Conservation (phyloP, 2,888 invertebrate genomes). For the Apotomis capreana region DNA sequence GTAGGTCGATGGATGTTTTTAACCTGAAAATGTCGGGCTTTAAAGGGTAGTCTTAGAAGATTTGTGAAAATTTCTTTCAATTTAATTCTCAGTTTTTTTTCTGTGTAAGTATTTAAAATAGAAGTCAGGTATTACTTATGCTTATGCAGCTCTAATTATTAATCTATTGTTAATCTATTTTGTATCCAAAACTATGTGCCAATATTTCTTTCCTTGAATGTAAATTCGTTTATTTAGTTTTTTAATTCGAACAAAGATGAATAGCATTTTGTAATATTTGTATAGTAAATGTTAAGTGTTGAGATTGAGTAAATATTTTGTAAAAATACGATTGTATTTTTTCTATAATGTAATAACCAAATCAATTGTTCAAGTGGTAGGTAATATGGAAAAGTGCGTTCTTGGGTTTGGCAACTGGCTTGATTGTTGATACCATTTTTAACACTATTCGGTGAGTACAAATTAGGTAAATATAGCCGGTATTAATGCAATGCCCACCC, state of each 20-base stretch:
- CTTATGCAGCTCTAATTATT: background rate
- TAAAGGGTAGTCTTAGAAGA: background rate
- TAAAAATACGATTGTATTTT: slow-evolving; percentile 18
- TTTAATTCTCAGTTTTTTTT: too few relatives aligned
- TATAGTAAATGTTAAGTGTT: slow-evolving; percentile 55
- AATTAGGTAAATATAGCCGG: too few relatives aligned
- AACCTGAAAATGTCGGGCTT: background rate
- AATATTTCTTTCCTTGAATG: slow-evolving; percentile 19
- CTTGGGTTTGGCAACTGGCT: too few relatives aligned
- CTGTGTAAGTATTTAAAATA: background rate
- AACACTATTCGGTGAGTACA: too few relatives aligned
- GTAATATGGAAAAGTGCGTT: too few relatives aligned
- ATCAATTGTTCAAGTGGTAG: too few relatives aligned
- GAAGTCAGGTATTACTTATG: background rate
- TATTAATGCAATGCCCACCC: too few relatives aligned
- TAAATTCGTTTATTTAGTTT: slow-evolving; percentile 24
- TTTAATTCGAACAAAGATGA: slow-evolving; percentile 32
- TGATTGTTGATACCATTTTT: too few relatives aligned
- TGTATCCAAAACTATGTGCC: slow-evolving; percentile 36
- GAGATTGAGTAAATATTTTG: slow-evolving; percentile 47
- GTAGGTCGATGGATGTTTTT: background rate
- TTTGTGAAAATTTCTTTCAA: too few relatives aligned
- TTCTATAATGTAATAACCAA: background rate
- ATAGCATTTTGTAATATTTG: slow-evolving; percentile 47
- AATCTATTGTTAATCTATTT: background rate